Evolutionary conservation across 1,140 invertebrate genomes (phyloP).

Genomic region (Camponotus floridanus): DNA sequence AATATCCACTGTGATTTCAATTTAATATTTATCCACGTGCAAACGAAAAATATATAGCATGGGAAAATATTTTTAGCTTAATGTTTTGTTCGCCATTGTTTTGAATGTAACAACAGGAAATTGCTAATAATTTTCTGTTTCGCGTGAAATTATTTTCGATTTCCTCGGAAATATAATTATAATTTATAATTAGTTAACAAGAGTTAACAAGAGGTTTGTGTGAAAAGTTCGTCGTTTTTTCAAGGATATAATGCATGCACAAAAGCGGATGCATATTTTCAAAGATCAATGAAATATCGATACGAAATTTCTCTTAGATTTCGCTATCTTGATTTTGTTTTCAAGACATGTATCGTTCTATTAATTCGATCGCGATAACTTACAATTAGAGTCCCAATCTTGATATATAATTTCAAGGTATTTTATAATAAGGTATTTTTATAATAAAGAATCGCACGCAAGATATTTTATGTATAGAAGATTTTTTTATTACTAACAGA

Average conservation of each 20-base stretch:
- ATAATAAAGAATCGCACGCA: slow-evolving; percentile 3
- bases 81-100: slow-evolving; percentile 4
- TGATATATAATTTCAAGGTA: neutral
- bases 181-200: neutral
- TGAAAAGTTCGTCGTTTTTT: neutral
- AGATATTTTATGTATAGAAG: neutral
- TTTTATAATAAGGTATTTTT: neutral
- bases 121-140: neutral
- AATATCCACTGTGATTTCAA: neutral
- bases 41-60: neutral
- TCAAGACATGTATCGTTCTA: neutral
- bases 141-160: slow-evolving; percentile 10
- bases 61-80: slow-evolving; percentile 32
- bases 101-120: slow-evolving; percentile 21
- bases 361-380: slow-evolving; percentile 15
- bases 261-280: slow-evolving; percentile 19
- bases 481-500: neutral
- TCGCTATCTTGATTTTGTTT: slow-evolving; percentile 26
- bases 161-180: slow-evolving; percentile 33
- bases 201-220: neutral
- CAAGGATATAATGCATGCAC: slow-evolving; percentile 14
- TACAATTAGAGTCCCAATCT: neutral
- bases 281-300: slow-evolving; percentile 32
- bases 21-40: slow-evolving; percentile 52
- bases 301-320: slow-evolving; percentile 15